Evolutionary conservation across 1,140 invertebrate species (phyloP), one percentile per base, ranked within the genome.

Genomic region (Meloidogyne chitwoodi): DNA sequence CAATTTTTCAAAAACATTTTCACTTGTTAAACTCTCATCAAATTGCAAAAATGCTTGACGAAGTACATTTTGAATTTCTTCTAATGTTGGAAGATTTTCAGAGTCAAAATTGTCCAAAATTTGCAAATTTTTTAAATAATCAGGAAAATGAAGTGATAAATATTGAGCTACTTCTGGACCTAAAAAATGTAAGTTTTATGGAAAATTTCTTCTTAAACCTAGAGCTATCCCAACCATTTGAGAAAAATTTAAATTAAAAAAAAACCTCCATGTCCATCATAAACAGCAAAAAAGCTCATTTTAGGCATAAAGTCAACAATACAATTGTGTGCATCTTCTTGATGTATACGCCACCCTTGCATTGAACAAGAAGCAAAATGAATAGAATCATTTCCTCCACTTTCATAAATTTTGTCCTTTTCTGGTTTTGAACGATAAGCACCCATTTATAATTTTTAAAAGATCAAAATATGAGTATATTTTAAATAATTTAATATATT

Each of bases 181-280:
- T 56, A n/a, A n/a, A 56, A 41, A 34, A 4, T 34, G 10, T 4
- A 34, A 34, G 10, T 34, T 34, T 34, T 34, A 14, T 26, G 27
- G n/a, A n/a, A n/a, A n/a, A n/a, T n/a, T n/a, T n/a, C n/a, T n/a
- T n/a, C n/a, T n/a, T n/a, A n/a, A n/a, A n/a, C n/a, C n/a, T n/a
- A n/a, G n/a, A n/a, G n/a, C 29, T 31, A 6, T 3, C 29, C 34
- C 34, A 48, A 19, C 3, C 44, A 4, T 6, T 6, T 4, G 2
- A 19, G 6, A 19, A 48, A 48, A 19, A 19, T 19, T 11, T 16
- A n/a, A 5, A 56, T n/a, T 1, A 8, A 56, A 8, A 22, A 62
- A 70, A 66, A 64, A 38, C 74, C 74, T 34, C 74, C 74, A 74
- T 75, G 74, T 2, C 74, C 74, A 48, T 75, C 74, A 62, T 75